phyloP scores from a whole-genome alignment of 2,888 invertebrate genomes.

The Leptinotarsa rubiginosa region DNA sequence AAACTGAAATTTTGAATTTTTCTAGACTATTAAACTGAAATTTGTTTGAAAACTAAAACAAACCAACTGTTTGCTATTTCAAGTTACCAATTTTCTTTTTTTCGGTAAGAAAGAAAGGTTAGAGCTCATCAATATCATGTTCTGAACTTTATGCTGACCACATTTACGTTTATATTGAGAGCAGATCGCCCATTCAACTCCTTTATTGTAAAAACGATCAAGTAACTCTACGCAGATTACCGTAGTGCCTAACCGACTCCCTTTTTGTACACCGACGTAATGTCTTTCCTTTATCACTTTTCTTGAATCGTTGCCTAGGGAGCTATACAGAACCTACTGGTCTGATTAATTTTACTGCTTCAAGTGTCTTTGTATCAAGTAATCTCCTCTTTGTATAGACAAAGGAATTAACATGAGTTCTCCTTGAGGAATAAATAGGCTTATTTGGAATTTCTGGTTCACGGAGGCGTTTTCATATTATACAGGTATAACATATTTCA shows the following conservation, averaged over 20 bases:
- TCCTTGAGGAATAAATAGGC: slow-evolving; percentile 27
- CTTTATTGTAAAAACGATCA: not conserved
- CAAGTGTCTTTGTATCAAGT: slow-evolving; percentile 44
- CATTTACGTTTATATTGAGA: not conserved
- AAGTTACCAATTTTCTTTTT: too few species aligned
- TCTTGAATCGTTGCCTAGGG: slow-evolving; percentile 14
- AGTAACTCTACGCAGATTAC: not conserved
- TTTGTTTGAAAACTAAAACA: too few species aligned
- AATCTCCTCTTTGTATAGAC: slow-evolving; percentile 35
- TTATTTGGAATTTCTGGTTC: slow-evolving; percentile 2
- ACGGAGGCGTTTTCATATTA: not conserved
- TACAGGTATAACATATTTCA: not conserved
- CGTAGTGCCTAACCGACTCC: not conserved
- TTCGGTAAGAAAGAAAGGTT: too few species aligned
- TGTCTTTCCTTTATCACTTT: slow-evolving; percentile 35
- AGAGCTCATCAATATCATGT: too few species aligned
- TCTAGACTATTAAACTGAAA: too few species aligned
- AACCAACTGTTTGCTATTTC: too few species aligned
- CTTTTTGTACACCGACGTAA: slow-evolving; percentile 20
- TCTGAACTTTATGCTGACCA: not conserved
- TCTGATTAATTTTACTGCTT: slow-evolving; percentile 50
- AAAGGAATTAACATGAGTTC: slow-evolving; percentile 35
- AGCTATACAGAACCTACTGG: slow-evolving; percentile 20
- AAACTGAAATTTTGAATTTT: too few species aligned
- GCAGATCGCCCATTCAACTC: not conserved